Percentiles rank a stretch among this genome's conserved stretches.
Conservation (phyloP, 2,888 invertebrate species). For the Eutolmus rufibarbis region DNA sequence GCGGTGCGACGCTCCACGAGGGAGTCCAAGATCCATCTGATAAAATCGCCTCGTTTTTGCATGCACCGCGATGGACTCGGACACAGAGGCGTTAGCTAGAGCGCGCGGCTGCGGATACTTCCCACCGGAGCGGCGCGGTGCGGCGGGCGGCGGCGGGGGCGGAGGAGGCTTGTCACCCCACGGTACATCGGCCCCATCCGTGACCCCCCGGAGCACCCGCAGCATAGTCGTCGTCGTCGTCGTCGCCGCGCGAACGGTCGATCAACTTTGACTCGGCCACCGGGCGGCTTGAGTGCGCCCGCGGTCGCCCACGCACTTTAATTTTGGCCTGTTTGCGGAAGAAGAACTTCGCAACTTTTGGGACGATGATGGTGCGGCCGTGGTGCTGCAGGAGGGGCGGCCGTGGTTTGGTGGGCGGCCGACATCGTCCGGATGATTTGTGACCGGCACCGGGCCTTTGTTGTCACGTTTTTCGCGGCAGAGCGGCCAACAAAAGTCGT, state of each 20-base stretch:
- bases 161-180: not conserved
- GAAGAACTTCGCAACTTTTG: not conserved
- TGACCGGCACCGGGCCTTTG: not conserved
- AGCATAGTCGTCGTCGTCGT: not conserved
- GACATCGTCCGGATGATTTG: not conserved
- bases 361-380: no score
- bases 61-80: not conserved
- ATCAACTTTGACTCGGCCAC: constrained; percentile 21
- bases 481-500: not conserved
- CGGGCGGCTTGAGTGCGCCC: not conserved
- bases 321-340: constrained; percentile 32
- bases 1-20: not conserved
- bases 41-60: not conserved
- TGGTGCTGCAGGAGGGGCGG: no score
- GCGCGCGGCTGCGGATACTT: not conserved
- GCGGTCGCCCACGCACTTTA: constrained; percentile 24
- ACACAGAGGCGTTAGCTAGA: not conserved
- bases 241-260: not conserved
- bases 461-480: not conserved
- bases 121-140: not conserved
- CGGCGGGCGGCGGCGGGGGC: not conserved
- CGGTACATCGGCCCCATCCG: not conserved
- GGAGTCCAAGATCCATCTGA: not conserved
- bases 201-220: not conserved
- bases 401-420: not conserved